phyloP scores from a whole-genome alignment of 2,113 vertebrate genomes.

The Serinus canaria region DNA sequence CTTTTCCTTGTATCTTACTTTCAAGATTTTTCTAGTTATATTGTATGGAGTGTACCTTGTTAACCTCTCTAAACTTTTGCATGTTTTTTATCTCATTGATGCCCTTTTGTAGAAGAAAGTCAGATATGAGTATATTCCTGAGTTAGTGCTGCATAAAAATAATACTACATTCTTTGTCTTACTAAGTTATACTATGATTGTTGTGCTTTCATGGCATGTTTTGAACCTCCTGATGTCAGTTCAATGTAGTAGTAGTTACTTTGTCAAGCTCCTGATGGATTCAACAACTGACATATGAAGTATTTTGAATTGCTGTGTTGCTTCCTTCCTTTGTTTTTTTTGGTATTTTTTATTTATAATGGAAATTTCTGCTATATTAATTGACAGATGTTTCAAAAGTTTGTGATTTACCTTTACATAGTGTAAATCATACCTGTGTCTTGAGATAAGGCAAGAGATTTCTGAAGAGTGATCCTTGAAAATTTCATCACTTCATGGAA shows the following conservation, averaged over 20 bases:
- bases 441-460: neutral
- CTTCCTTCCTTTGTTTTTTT: accelerated
- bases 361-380: neutral
- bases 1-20: neutral
- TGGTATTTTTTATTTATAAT: neutral
- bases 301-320: neutral
- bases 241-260: neutral
- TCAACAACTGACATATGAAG: neutral
- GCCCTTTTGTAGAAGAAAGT: neutral
- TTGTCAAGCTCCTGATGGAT: neutral
- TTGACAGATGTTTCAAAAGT: neutral
- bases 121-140: neutral
- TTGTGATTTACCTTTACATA: neutral
- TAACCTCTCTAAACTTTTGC: neutral
- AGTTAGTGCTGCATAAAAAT: neutral
- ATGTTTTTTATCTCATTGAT: neutral
- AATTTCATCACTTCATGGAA: neutral
- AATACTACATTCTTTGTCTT: neutral
- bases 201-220: neutral
- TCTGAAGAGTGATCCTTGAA: neutral
- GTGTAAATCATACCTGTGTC: neutral
- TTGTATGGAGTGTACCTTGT: neutral
- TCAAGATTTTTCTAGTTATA: neutral
- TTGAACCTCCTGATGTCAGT: neutral
- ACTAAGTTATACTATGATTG: neutral